Evolutionary conservation across 2,113 vertebrate genomes (phyloP).

Genomic region (Illadopsis cleaveri): DNA sequence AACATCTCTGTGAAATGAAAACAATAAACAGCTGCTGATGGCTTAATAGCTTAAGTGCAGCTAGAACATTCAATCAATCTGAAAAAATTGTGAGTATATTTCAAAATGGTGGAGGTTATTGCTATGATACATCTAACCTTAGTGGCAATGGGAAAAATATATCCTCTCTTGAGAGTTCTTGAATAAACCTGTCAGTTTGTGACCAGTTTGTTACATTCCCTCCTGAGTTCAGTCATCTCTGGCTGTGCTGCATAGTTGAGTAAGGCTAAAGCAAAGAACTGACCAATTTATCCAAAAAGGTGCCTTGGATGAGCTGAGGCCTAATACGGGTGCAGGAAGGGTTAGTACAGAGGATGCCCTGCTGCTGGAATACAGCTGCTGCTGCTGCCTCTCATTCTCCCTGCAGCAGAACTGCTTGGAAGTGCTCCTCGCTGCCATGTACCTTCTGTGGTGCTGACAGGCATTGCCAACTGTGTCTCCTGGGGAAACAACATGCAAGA

Average conservation of each 20-base stretch:
- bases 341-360: neutral
- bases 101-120: neutral
- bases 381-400: neutral
- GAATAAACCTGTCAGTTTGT: neutral
- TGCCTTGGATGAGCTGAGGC: neutral
- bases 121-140: neutral
- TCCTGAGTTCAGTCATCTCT: neutral
- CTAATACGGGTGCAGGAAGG: neutral
- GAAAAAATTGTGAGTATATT: constrained; percentile 3
- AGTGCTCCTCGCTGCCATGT: neutral
- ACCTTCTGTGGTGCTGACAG: neutral
- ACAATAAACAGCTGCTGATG: constrained; percentile 33
- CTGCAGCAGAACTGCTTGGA: neutral
- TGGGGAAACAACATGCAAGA: neutral
- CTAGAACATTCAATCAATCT: neutral
- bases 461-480: neutral
- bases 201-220: neutral
- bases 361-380: neutral
- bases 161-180: neutral
- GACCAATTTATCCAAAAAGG: neutral
- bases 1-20: constrained; percentile 7
- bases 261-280: neutral
- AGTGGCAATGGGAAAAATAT: neutral
- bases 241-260: neutral
- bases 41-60: constrained; percentile 7